Percentiles rank a stretch among this genome's conserved stretches.
phyloP scores from a whole-genome alignment of 2,797 vertebrate genomes.

The Pangasius sanitwongsei region DNA sequence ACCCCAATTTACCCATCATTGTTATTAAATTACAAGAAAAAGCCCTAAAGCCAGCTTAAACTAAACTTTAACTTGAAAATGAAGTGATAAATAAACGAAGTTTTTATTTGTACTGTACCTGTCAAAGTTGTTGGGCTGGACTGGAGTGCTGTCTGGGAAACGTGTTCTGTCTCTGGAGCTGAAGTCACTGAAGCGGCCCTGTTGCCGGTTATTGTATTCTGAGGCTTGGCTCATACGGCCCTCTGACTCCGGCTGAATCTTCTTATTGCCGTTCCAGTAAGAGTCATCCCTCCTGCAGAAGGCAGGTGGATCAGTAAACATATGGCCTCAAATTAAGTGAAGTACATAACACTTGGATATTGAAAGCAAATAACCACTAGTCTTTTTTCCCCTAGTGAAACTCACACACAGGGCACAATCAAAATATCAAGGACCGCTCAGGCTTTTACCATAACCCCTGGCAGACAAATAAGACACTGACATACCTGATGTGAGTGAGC shows the following conservation, averaged over 20 bases:
- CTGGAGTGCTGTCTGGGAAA: slow-evolving; percentile 82
- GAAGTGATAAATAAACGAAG: not conserved
- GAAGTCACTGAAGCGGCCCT: slow-evolving; percentile 91
- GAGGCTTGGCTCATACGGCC: slow-evolving; percentile 85
- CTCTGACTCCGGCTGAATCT: slow-evolving; percentile 86
- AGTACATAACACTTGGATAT: slow-evolving; percentile 11
- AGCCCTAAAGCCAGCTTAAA: not conserved
- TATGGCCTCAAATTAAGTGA: slow-evolving; percentile 1
- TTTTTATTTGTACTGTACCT: slow-evolving; percentile 80
- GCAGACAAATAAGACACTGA: not conserved
- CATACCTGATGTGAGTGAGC: not conserved
- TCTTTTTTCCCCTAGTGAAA: not conserved
- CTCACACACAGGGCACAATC: not conserved
- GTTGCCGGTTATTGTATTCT: slow-evolving; percentile 88
- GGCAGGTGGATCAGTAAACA: not conserved
- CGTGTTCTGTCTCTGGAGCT: slow-evolving; percentile 85
- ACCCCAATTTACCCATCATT: not conserved
- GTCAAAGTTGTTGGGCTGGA: slow-evolving; percentile 84
- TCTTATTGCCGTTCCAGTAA: slow-evolving; percentile 94
- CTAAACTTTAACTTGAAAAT: not conserved
- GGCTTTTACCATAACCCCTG: not conserved
- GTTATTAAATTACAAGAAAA: not conserved
- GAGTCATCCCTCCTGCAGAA: slow-evolving; percentile 86
- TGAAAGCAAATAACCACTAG: not conserved
- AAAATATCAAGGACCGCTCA: too few species aligned